These are phyloP conservation scores for Spheniscus mendiculus DNA, from an alignment of 2,113 vertebrate genomes.

Conservation along the genomic window DNA sequence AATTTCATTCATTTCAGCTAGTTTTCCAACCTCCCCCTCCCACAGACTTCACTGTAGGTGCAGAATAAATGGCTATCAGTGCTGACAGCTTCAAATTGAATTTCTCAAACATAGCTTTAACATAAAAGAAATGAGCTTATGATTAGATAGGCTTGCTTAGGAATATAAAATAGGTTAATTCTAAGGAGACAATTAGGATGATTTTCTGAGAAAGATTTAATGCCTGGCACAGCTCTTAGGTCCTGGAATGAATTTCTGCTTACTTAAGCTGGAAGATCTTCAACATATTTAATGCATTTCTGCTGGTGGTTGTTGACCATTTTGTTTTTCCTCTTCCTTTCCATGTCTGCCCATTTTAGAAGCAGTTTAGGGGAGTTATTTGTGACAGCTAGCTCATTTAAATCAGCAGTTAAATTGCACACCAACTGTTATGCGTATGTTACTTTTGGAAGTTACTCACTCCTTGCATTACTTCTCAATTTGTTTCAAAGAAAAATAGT, in stretches of 20 bases:
- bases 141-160: neutral
- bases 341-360: neutral
- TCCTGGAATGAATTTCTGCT: neutral
- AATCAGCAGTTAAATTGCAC: neutral
- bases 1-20: neutral
- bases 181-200: neutral
- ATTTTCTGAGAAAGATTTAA: neutral
- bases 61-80: neutral
- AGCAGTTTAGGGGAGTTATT: neutral
- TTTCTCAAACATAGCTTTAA: neutral
- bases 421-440: accelerated
- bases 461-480: neutral
- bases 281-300: neutral
- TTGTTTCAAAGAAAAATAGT: neutral
- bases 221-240: neutral
- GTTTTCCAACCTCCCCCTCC: neutral
- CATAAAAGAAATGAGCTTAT: neutral
- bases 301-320: neutral
- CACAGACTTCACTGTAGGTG: neutral
- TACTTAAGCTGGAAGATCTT: neutral
- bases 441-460: neutral
- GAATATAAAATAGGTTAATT: neutral
- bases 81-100: neutral
- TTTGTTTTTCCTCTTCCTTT: neutral
- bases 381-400: neutral